These are phyloP conservation scores for Drosophila varians DNA, from an alignment of 1,140 invertebrate species.

Conservation along the genomic window DNA sequence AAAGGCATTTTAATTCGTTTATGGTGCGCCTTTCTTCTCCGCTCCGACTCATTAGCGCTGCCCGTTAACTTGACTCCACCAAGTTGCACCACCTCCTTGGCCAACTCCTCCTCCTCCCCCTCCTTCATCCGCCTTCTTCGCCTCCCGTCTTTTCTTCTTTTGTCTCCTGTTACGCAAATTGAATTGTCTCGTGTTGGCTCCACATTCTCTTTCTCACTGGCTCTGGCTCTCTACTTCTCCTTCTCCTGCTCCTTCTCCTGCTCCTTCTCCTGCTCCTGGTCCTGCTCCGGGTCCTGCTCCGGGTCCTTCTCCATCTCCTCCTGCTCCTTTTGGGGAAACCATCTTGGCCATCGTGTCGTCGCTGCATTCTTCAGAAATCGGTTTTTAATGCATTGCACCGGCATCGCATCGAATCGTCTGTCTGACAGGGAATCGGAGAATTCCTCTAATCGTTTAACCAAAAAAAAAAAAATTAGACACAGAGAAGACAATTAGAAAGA, in stretches of 20 bases:
- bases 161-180: conserved; percentile 61
- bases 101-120: background rate
- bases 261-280: background rate
- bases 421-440: background rate
- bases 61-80: conserved; percentile 30
- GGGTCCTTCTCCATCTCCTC: background rate
- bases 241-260: background rate
- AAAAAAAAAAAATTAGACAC: too few relatives aligned
- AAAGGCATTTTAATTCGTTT: conserved; percentile 76
- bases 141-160: conserved; percentile 1
- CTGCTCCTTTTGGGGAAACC: conserved; percentile 2
- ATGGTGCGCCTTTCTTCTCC: conserved; percentile 25
- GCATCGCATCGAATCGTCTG: background rate
- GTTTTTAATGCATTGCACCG: conserved; percentile 45
- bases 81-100: background rate
- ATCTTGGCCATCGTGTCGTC: conserved; percentile 14
- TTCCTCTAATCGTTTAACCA: background rate
- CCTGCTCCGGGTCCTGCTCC: background rate
- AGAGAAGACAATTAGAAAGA: too few relatives aligned
- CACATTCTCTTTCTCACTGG: conserved; percentile 23
- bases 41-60: conserved; percentile 52
- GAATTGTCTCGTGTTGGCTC: conserved; percentile 54
- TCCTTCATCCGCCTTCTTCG: conserved; percentile 18
- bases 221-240: background rate
- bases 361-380: conserved; percentile 57